Evolutionary conservation across 2,888 invertebrate species (phyloP).

Genomic region (Tachina lurida): DNA sequence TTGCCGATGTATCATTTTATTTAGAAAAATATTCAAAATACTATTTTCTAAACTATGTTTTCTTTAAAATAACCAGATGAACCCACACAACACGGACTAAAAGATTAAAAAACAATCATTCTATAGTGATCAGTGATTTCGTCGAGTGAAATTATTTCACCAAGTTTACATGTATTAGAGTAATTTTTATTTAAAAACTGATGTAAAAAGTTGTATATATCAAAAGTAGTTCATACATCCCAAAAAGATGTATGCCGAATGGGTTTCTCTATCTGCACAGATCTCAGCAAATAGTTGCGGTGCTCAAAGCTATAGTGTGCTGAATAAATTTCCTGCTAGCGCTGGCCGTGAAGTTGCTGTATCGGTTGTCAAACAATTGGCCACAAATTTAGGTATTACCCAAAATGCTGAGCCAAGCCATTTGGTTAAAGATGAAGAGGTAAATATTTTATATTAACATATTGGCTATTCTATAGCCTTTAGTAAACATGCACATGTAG

Average conservation of each 20-base stretch:
- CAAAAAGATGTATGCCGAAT: slow-evolving; percentile 84
- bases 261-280: slow-evolving; percentile 84
- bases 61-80: too few species aligned
- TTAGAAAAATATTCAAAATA: too few species aligned
- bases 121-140: background rate
- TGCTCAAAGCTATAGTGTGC: slow-evolving; percentile 84
- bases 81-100: too few species aligned
- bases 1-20: too few species aligned
- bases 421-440: slow-evolving; percentile 92
- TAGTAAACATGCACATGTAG: too few species aligned
- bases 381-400: slow-evolving; percentile 87
- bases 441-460: slow-evolving; percentile 78
- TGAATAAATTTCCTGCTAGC: slow-evolving; percentile 85
- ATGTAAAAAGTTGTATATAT: background rate
- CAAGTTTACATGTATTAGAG: slow-evolving; percentile 12
- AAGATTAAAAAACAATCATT: background rate
- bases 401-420: slow-evolving; percentile 93
- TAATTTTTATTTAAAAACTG: background rate
- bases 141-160: slow-evolving; percentile 1
- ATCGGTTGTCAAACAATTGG: slow-evolving; percentile 86
- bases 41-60: too few species aligned
- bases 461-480: background rate
- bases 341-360: slow-evolving; percentile 86
- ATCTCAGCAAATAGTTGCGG: slow-evolving; percentile 83
- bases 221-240: background rate